Percentiles rank a stretch among this genome's conserved stretches.
These are phyloP conservation scores for Mythimna vitellina DNA, from an alignment of 2,888 invertebrate species.

Conservation along the genomic window DNA sequence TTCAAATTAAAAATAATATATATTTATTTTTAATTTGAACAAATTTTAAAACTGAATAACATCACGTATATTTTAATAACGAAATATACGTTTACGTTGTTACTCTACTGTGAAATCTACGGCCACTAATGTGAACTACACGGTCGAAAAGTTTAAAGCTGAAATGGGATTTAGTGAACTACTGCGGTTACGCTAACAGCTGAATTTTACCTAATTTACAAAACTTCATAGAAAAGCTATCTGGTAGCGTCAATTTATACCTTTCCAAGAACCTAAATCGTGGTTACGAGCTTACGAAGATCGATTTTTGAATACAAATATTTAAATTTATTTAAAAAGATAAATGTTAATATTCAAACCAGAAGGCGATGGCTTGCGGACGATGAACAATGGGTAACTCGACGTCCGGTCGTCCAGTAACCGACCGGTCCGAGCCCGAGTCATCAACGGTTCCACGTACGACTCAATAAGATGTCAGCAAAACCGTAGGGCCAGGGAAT, in stretches of 20 bases:
- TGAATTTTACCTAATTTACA: slow-evolving; percentile 36
- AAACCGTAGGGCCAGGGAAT: no score
- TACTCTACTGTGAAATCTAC: slow-evolving; percentile 18
- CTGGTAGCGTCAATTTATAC: slow-evolving; percentile 28
- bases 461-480: no score
- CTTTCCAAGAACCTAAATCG: background rate
- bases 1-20: no score
- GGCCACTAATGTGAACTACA: slow-evolving; percentile 15
- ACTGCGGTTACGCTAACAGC: slow-evolving; percentile 28
- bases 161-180: slow-evolving; percentile 36
- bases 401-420: no score
- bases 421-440: no score
- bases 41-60: background rate
- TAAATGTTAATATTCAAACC: no score
- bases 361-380: no score
- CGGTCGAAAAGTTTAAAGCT: slow-evolving; percentile 32
- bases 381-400: no score
- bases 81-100: slow-evolving; percentile 16
- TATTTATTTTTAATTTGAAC: background rate
- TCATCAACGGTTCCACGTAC: no score
- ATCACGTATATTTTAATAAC: no score
- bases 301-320: no score
- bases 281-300: background rate
- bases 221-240: slow-evolving; percentile 18
- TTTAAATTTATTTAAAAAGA: no score